Conservation (phyloP, 2,113 vertebrate genomes). For the Hydrolagus affinis region DNA sequence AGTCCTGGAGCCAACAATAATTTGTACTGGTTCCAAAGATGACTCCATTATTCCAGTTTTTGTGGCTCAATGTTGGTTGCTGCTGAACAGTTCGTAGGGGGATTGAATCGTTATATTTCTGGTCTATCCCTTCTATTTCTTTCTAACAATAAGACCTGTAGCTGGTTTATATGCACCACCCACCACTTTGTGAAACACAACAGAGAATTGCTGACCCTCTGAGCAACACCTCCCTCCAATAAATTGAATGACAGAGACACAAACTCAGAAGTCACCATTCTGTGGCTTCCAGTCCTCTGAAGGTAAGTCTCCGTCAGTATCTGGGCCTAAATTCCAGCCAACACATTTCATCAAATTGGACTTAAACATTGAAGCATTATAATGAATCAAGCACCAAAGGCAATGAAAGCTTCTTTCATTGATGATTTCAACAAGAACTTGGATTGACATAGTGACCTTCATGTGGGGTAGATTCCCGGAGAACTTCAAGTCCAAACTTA, state of each 20-base stretch:
- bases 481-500: too few species aligned
- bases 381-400: neutral
- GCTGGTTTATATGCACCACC: neutral
- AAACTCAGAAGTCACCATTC: neutral
- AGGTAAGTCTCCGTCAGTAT: neutral
- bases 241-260: neutral
- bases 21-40: neutral
- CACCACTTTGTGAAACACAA: neutral
- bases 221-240: neutral
- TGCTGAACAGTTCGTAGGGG: neutral
- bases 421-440: neutral
- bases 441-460: neutral
- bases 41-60: conserved; percentile 24
- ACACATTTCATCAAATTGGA: neutral
- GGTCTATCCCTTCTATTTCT: too few species aligned
- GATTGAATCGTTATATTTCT: neutral
- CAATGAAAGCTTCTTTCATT: neutral
- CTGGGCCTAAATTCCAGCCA: neutral
- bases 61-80: too few species aligned
- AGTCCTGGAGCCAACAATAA: conserved; percentile 3
- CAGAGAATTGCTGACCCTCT: neutral
- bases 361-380: neutral
- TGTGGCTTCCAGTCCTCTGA: neutral
- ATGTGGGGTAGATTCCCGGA: too few species aligned
- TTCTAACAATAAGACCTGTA: too few species aligned